These are phyloP conservation scores for Porites lutea DNA, from an alignment of 64 coral and sea anemone species.

Conservation along the genomic window DNA sequence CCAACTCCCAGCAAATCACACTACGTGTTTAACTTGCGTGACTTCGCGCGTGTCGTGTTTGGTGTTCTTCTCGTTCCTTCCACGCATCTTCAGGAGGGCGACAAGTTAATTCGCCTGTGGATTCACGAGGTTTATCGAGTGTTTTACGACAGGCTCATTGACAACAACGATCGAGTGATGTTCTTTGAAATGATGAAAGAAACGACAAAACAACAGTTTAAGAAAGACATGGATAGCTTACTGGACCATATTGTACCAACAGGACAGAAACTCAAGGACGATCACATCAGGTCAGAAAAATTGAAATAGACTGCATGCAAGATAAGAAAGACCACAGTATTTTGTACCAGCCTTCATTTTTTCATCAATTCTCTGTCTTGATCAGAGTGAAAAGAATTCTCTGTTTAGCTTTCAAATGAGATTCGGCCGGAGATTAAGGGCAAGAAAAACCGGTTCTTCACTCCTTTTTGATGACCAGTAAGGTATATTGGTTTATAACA, in stretches of 20 bases:
- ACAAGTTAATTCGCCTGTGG: conserved; percentile 96
- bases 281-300: conserved; percentile 81
- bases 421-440: too few species aligned
- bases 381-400: too few species aligned
- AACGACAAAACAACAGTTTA: conserved; percentile 92
- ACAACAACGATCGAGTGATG: conserved; percentile 85
- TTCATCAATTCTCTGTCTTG: too few species aligned
- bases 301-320: neutral
- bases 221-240: conserved; percentile 91
- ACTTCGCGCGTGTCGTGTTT: conserved; percentile 96
- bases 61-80: conserved; percentile 95
- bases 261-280: conserved; percentile 94
- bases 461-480: too few species aligned
- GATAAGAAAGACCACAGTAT: too few species aligned
- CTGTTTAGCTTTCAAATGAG: too few species aligned
- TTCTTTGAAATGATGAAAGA: conserved; percentile 99
- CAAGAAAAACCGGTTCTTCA: too few species aligned
- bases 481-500: too few species aligned
- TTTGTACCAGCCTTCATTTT: too few species aligned
- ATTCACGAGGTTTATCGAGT: conserved; percentile 96
- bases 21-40: conserved; percentile 99
- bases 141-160: conserved; percentile 95
- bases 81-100: conserved; percentile 87
- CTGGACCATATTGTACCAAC: conserved; percentile 85
- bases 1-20: conserved; percentile 97